Evolutionary conservation across 2,113 vertebrate species (phyloP), one percentile per base, ranked within the genome.

Genomic region (Anas platyrhynchos): DNA sequence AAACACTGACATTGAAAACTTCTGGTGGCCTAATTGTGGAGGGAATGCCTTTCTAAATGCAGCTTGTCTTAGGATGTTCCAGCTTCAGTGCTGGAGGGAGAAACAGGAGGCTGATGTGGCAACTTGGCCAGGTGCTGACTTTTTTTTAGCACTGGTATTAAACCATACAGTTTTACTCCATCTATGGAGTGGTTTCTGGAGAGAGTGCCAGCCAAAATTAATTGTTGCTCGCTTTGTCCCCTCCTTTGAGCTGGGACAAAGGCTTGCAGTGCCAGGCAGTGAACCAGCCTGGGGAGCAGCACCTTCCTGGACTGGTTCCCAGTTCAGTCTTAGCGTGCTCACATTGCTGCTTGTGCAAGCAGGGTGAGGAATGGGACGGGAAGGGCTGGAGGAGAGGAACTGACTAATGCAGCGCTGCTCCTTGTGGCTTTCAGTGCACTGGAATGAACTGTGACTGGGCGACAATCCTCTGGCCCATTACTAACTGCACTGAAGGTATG

Each of bases 41-140:
- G 94, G 95, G 96, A 86, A 91, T 89, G 54, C 84, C 85, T 94
- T 54, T 92, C 43, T 83, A 83, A 94, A 76, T 58, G 6, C 27
- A 32, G 86, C 62, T 80, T 16, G 0, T 62, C 34, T 48, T 76
- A 17, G 56, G 86, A 18, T 55, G 46, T 54, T 46, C 7, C 1
- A 4, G 83, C 68, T 74, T 5, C 87, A 67, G 21, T 32, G 89
- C 94, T 91, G 29, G 43, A 89, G 92, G 41, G 25, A 44, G 46
- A 23, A 68, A 12, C 75, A 43, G 25, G 1, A 41, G 59, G 34
- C 63, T 77, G 22, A 27, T n/a, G 2, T 5, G 27, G 69, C 58
- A 78, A 3, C n/a, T 29, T 36, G 56, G 23, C 34, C 56, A 38
- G 48, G 54, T 86, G 32, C 76, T 94, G 76, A 44, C 34, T 48